phyloP scores from a whole-genome alignment of 2,888 invertebrate species.

The Rhimphoctona megacephalus region DNA sequence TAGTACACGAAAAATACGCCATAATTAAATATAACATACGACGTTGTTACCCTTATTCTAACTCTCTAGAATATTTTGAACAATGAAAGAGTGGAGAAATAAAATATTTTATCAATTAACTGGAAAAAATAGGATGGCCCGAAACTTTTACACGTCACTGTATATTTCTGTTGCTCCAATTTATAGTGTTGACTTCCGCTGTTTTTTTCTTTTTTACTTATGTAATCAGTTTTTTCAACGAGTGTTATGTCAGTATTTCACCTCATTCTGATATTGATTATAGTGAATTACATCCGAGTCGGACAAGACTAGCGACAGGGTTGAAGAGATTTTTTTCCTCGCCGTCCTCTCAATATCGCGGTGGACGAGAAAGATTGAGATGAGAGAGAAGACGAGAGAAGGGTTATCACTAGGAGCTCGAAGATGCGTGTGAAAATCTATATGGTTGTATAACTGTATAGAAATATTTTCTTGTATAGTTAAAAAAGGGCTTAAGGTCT shows the following conservation, averaged over 20 bases:
- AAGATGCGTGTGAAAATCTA: slow-evolving; percentile 60
- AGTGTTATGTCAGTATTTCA: not conserved
- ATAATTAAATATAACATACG: too few relatives aligned
- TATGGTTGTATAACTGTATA: slow-evolving; percentile 42
- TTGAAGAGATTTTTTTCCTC: slow-evolving; percentile 32
- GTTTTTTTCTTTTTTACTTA: not conserved
- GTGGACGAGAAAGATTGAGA: not conserved
- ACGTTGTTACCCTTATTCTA: too few relatives aligned
- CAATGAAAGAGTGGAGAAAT: too few relatives aligned
- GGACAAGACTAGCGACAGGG: slow-evolving; percentile 31
- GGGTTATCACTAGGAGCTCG: slow-evolving; percentile 38
- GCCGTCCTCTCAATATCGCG: slow-evolving; percentile 3
- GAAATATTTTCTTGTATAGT: slow-evolving; percentile 20
- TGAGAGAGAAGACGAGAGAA: not conserved
- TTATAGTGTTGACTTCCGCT: too few relatives aligned
- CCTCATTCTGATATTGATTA: not conserved
- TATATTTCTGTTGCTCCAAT: too few relatives aligned
- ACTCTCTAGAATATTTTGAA: too few relatives aligned
- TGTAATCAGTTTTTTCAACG: not conserved
- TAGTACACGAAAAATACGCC: too few relatives aligned
- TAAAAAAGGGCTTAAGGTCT: slow-evolving; percentile 21
- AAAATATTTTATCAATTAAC: too few relatives aligned
- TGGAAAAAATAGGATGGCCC: too few relatives aligned
- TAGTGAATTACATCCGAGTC: slow-evolving; percentile 25
- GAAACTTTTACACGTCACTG: too few relatives aligned